These are phyloP conservation scores for Willowsia nigromaculata DNA, from an alignment of 2,888 invertebrate species.

Conservation along the genomic window DNA sequence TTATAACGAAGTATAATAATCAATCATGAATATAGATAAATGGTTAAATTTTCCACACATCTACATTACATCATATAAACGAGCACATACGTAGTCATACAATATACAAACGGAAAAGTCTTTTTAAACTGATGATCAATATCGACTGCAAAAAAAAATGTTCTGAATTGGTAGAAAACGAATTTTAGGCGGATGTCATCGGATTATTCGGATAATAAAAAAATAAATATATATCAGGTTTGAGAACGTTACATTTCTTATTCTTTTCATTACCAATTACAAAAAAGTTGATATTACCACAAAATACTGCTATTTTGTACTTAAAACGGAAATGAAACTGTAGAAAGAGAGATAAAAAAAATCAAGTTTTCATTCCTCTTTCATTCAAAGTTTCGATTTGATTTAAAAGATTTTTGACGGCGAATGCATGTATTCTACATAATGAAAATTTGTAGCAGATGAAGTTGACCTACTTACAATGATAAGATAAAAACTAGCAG, in stretches of 20 bases:
- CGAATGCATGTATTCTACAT: neutral
- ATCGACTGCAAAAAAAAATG: constrained; percentile 41
- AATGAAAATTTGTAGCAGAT: neutral
- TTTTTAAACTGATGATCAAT: neutral
- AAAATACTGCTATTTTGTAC: constrained; percentile 51
- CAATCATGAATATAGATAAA: too few relatives aligned
- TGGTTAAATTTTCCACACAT: neutral
- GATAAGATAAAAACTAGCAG: neutral
- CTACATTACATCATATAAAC: neutral
- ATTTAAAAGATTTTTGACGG: neutral
- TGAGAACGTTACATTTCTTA: neutral
- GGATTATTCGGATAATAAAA: constrained; percentile 30
- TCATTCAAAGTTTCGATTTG: neutral
- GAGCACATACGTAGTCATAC: neutral
- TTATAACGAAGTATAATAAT: constrained; percentile 8
- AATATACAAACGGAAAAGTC: neutral
- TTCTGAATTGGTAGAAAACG: constrained; percentile 17
- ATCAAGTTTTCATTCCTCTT: neutral
- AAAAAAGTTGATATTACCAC: constrained; percentile 18
- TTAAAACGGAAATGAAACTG: constrained; percentile 20
- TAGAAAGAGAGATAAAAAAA: neutral
- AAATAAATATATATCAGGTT: neutral
- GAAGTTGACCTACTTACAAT: neutral
- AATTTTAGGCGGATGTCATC: constrained; percentile 21
- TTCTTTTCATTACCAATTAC: constrained; percentile 11